Evolutionary conservation across 1,140 invertebrate species (phyloP), one percentile per base, ranked within the genome.

Genomic region (Magallana angulata): DNA sequence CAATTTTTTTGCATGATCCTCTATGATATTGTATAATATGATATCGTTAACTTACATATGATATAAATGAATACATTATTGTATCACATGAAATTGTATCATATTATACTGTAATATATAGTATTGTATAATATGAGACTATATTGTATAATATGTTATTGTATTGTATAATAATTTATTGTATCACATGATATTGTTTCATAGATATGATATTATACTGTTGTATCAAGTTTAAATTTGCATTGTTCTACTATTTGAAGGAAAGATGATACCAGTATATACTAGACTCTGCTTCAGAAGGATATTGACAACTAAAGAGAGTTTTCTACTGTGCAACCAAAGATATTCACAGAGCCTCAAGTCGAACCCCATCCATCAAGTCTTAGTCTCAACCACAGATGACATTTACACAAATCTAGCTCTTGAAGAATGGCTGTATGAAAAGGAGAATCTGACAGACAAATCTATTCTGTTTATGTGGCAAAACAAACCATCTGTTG

Each of bases 391-490:
- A 0, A 97, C 98, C 94, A 98, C 98, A 0, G 96, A 96, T 88
- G 97, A 98, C 94, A 97, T 99, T 85, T 98, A 97, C 93, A 97
- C 97, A 1, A 99, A 99, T 95, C 94, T 99, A 91, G 98, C 98
- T 14, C 94, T 99, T 8, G 98, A 99, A 95, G 97, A 99, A 93
- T 99, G 98, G 98, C 95, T 99, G 80, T 99, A 98, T 94, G 96
- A 96, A 76, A 97, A 98, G 93, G 96, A 96, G 91, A 96, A 98
- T 94, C 98, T 98, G 89, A 58, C 84, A 2, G 96, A 97, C 85
- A 96, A 88, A 91, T 97, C 98, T 93, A 95, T 98, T 0, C 95
- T 99, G 91, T 95, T 99, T 91, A 94, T 99, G 64, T 99, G 98
- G 98, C 96, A 96, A 82, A 99, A 99, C 95, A 96, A 97, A 90